Evolutionary conservation across 2,888 invertebrate species (phyloP).

Genomic region (Argynnis bischoffii): DNA sequence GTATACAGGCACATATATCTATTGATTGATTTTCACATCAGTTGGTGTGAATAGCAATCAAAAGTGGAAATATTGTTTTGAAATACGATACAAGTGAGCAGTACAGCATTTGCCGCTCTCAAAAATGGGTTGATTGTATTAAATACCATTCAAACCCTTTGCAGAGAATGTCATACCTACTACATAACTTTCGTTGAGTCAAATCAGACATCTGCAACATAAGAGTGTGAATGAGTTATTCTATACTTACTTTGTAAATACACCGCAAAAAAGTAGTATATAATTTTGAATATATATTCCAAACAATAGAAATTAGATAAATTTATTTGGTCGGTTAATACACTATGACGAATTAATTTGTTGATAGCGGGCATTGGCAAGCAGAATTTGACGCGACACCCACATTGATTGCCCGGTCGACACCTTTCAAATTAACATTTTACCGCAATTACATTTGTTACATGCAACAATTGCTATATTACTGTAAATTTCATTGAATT

Average conservation of each 20-base stretch:
- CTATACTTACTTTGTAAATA: no score
- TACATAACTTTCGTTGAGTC: no score
- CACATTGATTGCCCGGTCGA: conserved; percentile 27
- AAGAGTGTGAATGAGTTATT: no score
- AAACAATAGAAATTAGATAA: background rate
- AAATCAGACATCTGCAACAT: no score
- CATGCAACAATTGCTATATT: conserved; percentile 14
- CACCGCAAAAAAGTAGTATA: no score
- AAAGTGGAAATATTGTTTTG: no score
- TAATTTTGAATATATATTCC: background rate
- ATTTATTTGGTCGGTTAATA: conserved; percentile 22
- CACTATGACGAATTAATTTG: conserved; percentile 27
- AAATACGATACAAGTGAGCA: no score
- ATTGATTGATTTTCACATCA: background rate
- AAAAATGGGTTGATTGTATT: no score
- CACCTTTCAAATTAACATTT: conserved; percentile 28
- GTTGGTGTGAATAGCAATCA: background rate
- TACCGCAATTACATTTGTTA: conserved; percentile 21
- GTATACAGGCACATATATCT: background rate
- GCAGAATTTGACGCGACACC: conserved; percentile 22
- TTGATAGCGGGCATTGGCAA: conserved; percentile 17
- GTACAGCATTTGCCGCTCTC: no score
- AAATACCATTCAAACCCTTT: no score
- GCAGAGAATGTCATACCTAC: no score
- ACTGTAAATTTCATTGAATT: conserved; percentile 12